phyloP scores from a whole-genome alignment of 1,140 invertebrate species.

The Cotesia typhae region DNA sequence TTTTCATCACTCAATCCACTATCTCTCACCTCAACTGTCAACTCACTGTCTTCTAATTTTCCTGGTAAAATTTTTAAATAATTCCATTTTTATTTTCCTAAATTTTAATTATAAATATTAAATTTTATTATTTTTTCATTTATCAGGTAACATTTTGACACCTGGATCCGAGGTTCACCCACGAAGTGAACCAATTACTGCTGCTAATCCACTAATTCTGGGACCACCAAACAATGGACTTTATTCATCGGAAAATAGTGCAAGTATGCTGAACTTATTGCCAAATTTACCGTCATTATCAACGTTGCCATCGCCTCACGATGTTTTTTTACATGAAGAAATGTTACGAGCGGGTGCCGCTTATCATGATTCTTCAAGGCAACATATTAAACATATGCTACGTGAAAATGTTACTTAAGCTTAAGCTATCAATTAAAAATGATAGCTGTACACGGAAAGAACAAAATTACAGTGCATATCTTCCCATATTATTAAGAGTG shows the following conservation, averaged over 20 bases:
- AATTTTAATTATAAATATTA: slow-evolving; percentile 27
- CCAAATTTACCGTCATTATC: slow-evolving; percentile 50
- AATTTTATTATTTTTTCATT: too few species aligned
- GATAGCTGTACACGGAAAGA: too few species aligned
- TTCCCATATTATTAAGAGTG: too few species aligned
- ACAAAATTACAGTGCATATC: too few species aligned
- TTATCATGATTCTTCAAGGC: slow-evolving; percentile 51
- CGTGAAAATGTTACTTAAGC: slow-evolving; percentile 50
- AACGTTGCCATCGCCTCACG: slow-evolving; percentile 42
- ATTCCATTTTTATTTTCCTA: slow-evolving; percentile 16
- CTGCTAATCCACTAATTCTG: slow-evolving; percentile 36
- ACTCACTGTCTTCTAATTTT: slow-evolving; percentile 47
- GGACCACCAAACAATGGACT: slow-evolving; percentile 47
- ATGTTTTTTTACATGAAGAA: slow-evolving; percentile 53
- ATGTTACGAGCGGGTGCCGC: slow-evolving; percentile 53
- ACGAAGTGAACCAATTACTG: too few species aligned
- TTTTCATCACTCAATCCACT: slow-evolving; percentile 45
- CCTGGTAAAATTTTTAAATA: slow-evolving; percentile 46
- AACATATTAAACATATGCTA: slow-evolving; percentile 50
- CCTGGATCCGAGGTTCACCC: too few species aligned
- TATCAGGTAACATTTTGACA: too few species aligned
- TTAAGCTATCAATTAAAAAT: too few species aligned
- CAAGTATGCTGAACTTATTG: slow-evolving; percentile 53
- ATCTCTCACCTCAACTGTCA: slow-evolving; percentile 45
- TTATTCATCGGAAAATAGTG: slow-evolving; percentile 49